Evolutionary conservation across 2,113 vertebrate species (phyloP).

Genomic region (Pipa parva): DNA sequence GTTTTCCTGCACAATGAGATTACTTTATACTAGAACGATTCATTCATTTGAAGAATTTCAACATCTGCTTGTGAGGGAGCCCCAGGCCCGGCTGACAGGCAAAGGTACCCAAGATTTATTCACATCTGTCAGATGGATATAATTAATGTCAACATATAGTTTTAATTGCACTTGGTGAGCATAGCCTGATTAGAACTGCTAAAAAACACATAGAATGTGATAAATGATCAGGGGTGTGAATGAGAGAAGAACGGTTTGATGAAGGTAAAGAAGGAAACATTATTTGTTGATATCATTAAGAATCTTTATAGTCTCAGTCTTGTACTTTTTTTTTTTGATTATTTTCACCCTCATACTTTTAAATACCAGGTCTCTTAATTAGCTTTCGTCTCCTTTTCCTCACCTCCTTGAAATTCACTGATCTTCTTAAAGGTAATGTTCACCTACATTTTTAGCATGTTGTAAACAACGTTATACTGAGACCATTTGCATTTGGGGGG

Average conservation of each 20-base stretch:
- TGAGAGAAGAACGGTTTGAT: neutral
- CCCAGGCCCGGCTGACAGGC: neutral
- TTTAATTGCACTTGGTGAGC: constrained; percentile 6
- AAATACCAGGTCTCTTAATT: no score
- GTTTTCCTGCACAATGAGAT: neutral
- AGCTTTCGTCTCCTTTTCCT: no score
- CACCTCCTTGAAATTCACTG: no score
- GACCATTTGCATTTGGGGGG: no score
- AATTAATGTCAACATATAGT: constrained; percentile 8
- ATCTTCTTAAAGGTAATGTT: neutral
- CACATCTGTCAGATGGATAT: constrained; percentile 20
- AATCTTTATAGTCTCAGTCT: neutral
- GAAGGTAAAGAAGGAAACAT: neutral
- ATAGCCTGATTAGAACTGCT: neutral
- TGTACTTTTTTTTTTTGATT: neutral
- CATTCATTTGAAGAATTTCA: constrained; percentile 9
- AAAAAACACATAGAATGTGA: neutral
- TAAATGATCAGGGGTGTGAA: neutral
- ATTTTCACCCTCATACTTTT: neutral
- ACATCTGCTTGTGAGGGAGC: neutral
- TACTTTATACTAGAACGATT: neutral
- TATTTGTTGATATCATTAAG: neutral
- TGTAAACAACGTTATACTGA: neutral
- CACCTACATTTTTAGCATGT: neutral
- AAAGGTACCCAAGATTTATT: constrained; percentile 11